Evolutionary conservation across 2,888 invertebrate species (phyloP), one percentile per base, ranked within the genome.

Genomic region (Calameuta filiformis): DNA sequence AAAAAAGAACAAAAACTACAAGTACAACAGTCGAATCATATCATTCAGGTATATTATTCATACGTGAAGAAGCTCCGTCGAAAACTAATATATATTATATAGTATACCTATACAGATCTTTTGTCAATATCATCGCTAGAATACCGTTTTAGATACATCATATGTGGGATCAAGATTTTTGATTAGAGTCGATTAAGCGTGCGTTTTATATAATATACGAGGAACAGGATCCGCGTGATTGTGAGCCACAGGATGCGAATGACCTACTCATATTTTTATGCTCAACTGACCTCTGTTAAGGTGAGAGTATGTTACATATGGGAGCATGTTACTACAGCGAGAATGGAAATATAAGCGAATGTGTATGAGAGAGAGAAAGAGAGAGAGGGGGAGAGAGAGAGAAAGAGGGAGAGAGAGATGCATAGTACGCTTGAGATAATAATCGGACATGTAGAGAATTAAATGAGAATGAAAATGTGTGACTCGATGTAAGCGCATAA

Each of bases 1-100:
- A 84, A 78, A 81, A 77, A 80, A 79, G 68, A 81, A 79, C 78
- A 80, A 84, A 56, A 56, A 56, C 56, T 56, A 56, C 56, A 56
- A 85, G 84, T 87, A 85, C 85, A 88, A 87, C 78, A 85, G 87
- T 23, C 85, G 83, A 85, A 83, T 88, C 89, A 89, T 89, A 89
- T 89, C 88, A 87, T 80, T 84, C 56, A 23, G 23, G 33, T 33
- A 56, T 56, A 23, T 56, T 56, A 23, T 9, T 56, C 23, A 56
- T 56, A 56, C 56, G 23, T 56, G 23, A 56, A 56, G 56, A 56
- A 9, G 56, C 23, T 56, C 56, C 56, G 23, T 56, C 56, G 56
- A 56, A 56, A 23, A 56, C 9, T 56, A 56, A 56, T 56, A 56
- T 56, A 23, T 56, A 56, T 56, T 23, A 56, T 23, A 56, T 56